Evolutionary conservation across 2,888 invertebrate genomes (phyloP), one percentile per base, ranked within the genome.

Genomic region (Opisthograptis luteolata): DNA sequence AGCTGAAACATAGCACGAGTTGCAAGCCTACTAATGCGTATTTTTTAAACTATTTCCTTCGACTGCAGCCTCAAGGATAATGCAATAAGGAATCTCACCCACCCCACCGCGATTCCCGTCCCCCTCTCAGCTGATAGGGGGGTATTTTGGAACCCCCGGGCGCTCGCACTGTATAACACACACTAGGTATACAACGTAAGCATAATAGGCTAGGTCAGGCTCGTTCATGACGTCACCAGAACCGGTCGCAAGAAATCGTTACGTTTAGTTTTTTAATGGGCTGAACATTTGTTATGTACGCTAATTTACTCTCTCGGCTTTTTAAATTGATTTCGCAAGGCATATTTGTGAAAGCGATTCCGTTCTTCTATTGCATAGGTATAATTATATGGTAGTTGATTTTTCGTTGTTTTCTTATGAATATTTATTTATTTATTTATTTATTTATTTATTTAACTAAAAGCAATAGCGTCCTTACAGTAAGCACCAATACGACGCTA

Each of bases 61-160:
- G 58, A 61, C 39, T 67, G 62, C 64, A 67, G 31, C 57, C 50
- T 62, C 59, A 63, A 67, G 66, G 66, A 72, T 73, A 75, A 74
- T 76, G 76, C 72, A 76, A 70, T 73, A 73, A 74, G 68, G 61
- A 67, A 64, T 31, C 45, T 52, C 30, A 49, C 51, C 42, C 40
- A 36, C 12, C 37, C 34, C 50, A 27, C 32, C 25, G 34, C 12
- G 32, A 31, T 24, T 45, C 37, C 8, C 10, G 40, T 47, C 50
- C 52, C 60, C 58, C 55, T 39, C 53, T 47, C 73, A 74, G 70
- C 70, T 68, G 73, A 62, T 60, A 51, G 55, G 67, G 53, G 42
- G 47, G 34, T 51, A 50, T 50, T 44, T 47, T 36, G 44, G 30
- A 17, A 19, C 32, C 47, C 54, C 40, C 45, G 5, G n/a, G 24